These are phyloP conservation scores for Eupleurogrammus muticus DNA, from an alignment of 2,797 vertebrate genomes.

Conservation along the genomic window DNA sequence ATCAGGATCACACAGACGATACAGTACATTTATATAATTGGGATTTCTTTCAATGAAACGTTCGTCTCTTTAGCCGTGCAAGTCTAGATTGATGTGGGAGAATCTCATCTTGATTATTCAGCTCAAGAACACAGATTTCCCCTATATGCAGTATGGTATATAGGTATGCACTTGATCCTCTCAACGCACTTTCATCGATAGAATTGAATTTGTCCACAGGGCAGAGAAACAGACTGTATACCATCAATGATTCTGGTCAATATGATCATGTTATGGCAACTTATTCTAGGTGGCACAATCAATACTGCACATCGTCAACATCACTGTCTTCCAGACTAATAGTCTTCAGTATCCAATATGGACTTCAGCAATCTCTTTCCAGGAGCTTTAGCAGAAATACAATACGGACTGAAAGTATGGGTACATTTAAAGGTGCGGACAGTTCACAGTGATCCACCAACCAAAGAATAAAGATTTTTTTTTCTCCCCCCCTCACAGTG, in stretches of 20 bases:
- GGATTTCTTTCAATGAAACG: conserved; percentile 2
- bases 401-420: conserved; percentile 7
- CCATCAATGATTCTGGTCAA: conserved; percentile 69
- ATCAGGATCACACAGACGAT: neutral
- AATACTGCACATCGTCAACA: conserved; percentile 61
- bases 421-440: conserved; percentile 17
- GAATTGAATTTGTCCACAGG: conserved; percentile 74
- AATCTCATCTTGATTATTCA: conserved; percentile 51
- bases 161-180: conserved; percentile 61
- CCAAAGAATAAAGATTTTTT: conserved; percentile 22
- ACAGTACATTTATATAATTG: conserved; percentile 2
- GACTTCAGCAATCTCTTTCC: conserved; percentile 36
- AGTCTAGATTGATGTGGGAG: conserved; percentile 36
- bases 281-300: conserved; percentile 73
- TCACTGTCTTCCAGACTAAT: conserved; percentile 48
- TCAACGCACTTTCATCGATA: conserved; percentile 65
- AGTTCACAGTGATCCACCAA: conserved; percentile 19
- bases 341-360: conserved; percentile 35
- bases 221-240: conserved; percentile 67
- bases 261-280: conserved; percentile 71
- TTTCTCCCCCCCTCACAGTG: conserved; percentile 7
- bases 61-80: neutral
- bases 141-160: conserved; percentile 32
- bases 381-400: conserved; percentile 22
- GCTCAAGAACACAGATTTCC: conserved; percentile 26